A percentile compares a stretch with the other conserved stretches of the same genome.
Conservation (phyloP, 2,888 invertebrate species). For the Lasioglossum calceatum region DNA sequence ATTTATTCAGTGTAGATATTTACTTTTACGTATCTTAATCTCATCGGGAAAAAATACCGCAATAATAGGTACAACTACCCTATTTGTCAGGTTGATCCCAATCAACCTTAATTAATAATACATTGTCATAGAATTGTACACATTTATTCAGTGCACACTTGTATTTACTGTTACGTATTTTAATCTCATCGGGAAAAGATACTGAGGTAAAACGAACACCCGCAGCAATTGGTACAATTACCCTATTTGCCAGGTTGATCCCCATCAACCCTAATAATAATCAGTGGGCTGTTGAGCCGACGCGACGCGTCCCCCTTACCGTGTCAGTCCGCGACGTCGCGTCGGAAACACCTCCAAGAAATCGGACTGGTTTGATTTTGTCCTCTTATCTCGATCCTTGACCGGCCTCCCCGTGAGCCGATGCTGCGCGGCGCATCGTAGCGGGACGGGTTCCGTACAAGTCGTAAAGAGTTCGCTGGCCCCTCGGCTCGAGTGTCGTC, state of each 20-base stretch:
- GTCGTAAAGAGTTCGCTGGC: slow-evolving; percentile 78
- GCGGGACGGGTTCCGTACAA: slow-evolving; percentile 72
- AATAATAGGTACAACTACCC: no score
- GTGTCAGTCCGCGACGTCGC: slow-evolving; percentile 23
- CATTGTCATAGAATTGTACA: no score
- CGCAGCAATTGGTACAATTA: no score
- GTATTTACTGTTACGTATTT: no score
- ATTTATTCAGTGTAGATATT: no score
- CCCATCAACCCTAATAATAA: not conserved
- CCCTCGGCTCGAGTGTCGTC: slow-evolving; percentile 69
- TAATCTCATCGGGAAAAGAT: no score
- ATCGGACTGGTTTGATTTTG: slow-evolving; percentile 56
- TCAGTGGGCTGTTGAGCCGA: not conserved
- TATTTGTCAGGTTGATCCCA: no score
- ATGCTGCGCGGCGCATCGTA: slow-evolving; percentile 46
- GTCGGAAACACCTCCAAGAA: slow-evolving; percentile 35
- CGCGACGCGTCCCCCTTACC: not conserved
- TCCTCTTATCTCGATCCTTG: slow-evolving; percentile 43
- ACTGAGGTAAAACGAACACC: no score
- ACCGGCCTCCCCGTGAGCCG: slow-evolving; percentile 23
- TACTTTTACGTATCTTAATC: no score
- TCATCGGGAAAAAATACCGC: no score
- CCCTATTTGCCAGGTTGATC: not conserved
- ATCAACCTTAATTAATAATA: no score
- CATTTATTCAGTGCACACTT: no score